These are phyloP conservation scores for Phengaris arion DNA, from an alignment of 2,888 invertebrate genomes.

Conservation along the genomic window DNA sequence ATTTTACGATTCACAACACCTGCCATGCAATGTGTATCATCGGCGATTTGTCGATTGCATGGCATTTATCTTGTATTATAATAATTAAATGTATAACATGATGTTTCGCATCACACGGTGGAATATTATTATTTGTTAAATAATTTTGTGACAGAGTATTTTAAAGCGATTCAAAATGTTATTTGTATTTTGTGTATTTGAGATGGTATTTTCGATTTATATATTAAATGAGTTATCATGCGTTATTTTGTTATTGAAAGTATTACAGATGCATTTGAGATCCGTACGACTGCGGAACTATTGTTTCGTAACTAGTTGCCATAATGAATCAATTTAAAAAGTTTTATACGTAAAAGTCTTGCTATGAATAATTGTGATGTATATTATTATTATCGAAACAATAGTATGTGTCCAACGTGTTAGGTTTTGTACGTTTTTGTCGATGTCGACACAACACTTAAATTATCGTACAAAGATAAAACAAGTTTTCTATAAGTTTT, in stretches of 20 bases:
- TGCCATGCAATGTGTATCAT: not conserved
- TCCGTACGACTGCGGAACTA: not conserved
- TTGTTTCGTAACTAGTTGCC: constrained; percentile 19
- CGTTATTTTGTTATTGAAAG: constrained; percentile 17
- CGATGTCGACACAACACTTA: constrained; percentile 5
- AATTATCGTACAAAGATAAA: not conserved
- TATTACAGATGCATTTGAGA: constrained; percentile 22
- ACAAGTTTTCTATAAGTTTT: not conserved
- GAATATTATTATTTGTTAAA: constrained; percentile 23
- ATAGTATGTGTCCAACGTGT: constrained; percentile 8
- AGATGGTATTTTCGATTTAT: constrained; percentile 20
- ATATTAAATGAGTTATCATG: not conserved
- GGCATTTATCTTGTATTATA: constrained; percentile 5
- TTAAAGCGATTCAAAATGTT: constrained; percentile 21
- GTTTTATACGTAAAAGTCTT: constrained; percentile 21
- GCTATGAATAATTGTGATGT: constrained; percentile 21
- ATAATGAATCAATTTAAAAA: constrained; percentile 17
- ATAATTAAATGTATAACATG: not conserved
- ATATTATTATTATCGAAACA: constrained; percentile 15
- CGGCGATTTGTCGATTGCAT: too few relatives aligned
- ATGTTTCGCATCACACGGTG: not conserved
- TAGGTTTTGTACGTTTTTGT: not conserved
- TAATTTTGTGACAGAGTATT: constrained; percentile 27
- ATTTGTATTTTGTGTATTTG: constrained; percentile 21
- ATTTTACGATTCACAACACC: not conserved